phyloP scores from a whole-genome alignment of 2,797 vertebrate species.

The Cirrhinus mrigala region DNA sequence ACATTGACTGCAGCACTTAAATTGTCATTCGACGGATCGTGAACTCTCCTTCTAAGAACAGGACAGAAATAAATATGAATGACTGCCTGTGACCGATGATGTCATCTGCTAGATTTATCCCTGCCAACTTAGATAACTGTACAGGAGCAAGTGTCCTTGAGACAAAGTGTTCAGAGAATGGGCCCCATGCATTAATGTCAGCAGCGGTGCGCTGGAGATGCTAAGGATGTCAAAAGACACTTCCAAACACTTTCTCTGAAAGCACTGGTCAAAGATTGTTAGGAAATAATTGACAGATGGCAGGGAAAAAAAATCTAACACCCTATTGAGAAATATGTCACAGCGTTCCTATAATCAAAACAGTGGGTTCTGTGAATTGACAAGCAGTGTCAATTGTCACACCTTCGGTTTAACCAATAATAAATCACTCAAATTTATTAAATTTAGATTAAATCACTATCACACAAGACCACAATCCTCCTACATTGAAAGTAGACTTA shows the following conservation, averaged over 20 bases:
- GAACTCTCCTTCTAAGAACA: slow-evolving; percentile 71
- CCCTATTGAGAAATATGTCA: slow-evolving; percentile 41
- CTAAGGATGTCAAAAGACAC: slow-evolving; percentile 68
- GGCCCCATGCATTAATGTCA: slow-evolving; percentile 75
- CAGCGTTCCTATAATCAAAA: slow-evolving; percentile 13
- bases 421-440: too few species aligned
- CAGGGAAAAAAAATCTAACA: slow-evolving; percentile 33
- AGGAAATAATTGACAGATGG: slow-evolving; percentile 50
- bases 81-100: slow-evolving; percentile 78
- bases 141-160: slow-evolving; percentile 82
- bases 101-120: slow-evolving; percentile 80
- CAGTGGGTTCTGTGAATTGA: slow-evolving; percentile 24
- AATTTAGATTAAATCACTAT: neutral
- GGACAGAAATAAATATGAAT: slow-evolving; percentile 81
- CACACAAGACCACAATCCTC: neutral
- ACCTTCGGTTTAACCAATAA: slow-evolving; percentile 6
- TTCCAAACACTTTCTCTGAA: slow-evolving; percentile 43
- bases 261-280: slow-evolving; percentile 59
- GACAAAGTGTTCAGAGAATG: slow-evolving; percentile 71
- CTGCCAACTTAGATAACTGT: slow-evolving; percentile 76
- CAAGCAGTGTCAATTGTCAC: slow-evolving; percentile 17
- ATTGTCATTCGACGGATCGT: slow-evolving; percentile 58
- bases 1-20: slow-evolving; percentile 54
- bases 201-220: slow-evolving; percentile 72
- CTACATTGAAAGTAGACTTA: neutral